Conservation (phyloP, 1,140 invertebrate genomes). For the Calycopis cecrops region DNA sequence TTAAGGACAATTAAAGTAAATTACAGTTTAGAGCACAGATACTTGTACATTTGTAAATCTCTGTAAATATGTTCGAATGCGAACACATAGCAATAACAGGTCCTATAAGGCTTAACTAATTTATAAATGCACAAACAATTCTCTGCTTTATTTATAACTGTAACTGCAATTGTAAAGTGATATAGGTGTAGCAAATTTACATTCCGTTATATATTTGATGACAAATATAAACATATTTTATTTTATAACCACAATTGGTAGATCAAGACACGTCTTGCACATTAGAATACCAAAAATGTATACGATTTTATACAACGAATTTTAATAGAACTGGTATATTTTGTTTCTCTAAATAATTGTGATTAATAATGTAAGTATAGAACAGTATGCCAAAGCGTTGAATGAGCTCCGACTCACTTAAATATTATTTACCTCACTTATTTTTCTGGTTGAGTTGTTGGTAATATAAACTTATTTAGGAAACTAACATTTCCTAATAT, state of each 20-base stretch:
- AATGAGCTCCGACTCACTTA: conserved; percentile 15
- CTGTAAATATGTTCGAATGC: conserved; percentile 48
- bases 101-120: conserved; percentile 6
- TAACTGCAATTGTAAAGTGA: too few relatives aligned
- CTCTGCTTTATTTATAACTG: background rate
- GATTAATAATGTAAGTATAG: conserved; percentile 18
- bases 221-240: background rate
- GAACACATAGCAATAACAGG: background rate
- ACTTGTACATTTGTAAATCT: conserved; percentile 59
- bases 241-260: background rate
- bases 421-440: background rate
- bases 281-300: background rate
- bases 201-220: background rate
- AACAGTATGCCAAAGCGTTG: conserved; percentile 22
- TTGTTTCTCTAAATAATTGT: conserved; percentile 17
- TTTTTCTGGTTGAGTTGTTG: too few relatives aligned
- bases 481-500: too few relatives aligned
- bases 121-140: conserved; percentile 8
- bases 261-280: conserved; percentile 1
- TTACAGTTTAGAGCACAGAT: conserved; percentile 50
- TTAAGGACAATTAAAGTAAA: conserved; percentile 45
- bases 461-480: too few relatives aligned
- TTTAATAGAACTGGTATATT: conserved; percentile 3
- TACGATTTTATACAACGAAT: background rate
- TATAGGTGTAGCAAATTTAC: too few relatives aligned